These are phyloP conservation scores for Cottus gobio DNA, from an alignment of 2,113 vertebrate species.

Conservation along the genomic window DNA sequence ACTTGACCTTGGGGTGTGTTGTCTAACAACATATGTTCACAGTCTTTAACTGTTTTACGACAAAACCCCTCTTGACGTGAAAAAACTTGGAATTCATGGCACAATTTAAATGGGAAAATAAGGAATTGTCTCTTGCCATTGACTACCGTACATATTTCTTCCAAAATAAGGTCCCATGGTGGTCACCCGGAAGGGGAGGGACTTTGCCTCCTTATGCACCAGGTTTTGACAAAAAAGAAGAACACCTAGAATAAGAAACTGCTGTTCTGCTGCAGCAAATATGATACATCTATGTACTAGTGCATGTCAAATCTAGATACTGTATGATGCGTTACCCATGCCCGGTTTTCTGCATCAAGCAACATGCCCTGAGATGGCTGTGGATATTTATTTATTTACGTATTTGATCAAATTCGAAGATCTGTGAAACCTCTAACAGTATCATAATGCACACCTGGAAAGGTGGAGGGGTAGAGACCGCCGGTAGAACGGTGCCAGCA, in stretches of 20 bases:
- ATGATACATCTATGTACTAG: not conserved
- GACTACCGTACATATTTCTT: not conserved
- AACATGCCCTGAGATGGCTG: not conserved
- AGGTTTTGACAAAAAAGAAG: not conserved
- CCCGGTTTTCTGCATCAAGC: not conserved
- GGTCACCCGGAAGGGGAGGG: not conserved
- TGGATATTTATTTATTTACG: not conserved
- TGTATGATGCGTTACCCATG: not conserved
- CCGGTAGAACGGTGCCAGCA: constrained; percentile 84
- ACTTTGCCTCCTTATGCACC: not conserved
- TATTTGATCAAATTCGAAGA: not conserved
- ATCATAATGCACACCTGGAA: constrained; percentile 88
- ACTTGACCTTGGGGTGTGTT: not conserved
- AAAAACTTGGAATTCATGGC: no score
- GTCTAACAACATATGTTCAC: not conserved
- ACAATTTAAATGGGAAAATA: no score
- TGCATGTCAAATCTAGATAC: not conserved
- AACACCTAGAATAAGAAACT: not conserved
- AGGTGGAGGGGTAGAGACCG: constrained; percentile 94
- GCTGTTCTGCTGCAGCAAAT: not conserved
- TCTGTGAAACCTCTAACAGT: not conserved
- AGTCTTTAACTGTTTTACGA: not conserved
- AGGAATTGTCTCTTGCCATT: not conserved
- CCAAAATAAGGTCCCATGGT: not conserved
- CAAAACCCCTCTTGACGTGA: no score